phyloP scores from a whole-genome alignment of 2,888 invertebrate species.

The Carabus problematicus region DNA sequence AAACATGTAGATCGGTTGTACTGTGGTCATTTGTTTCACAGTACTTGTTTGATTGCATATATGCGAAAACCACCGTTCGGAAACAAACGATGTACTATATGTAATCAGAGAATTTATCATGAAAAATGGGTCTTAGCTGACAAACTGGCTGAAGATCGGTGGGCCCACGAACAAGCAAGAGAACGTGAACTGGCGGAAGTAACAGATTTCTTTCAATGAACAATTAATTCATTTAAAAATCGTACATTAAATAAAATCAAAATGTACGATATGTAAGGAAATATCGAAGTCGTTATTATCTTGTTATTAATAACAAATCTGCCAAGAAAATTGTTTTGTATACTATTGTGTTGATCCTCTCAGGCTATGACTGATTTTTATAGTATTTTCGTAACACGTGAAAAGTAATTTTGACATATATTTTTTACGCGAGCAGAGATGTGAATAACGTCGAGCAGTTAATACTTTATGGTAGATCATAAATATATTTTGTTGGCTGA shows the following conservation, averaged over 20 bases:
- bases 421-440: too few relatives aligned
- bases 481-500: too few relatives aligned
- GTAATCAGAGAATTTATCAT: slow-evolving; percentile 72
- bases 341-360: too few relatives aligned
- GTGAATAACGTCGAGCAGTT: too few relatives aligned
- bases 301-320: too few relatives aligned
- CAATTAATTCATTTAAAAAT: neutral
- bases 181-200: slow-evolving; percentile 78
- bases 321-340: too few relatives aligned
- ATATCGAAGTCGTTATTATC: too few relatives aligned
- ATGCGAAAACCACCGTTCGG: slow-evolving; percentile 79
- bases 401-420: too few relatives aligned
- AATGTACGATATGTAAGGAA: too few relatives aligned
- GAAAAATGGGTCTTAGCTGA: slow-evolving; percentile 76
- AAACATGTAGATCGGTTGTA: slow-evolving; percentile 73
- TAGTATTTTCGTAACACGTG: too few relatives aligned
- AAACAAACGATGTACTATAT: slow-evolving; percentile 72
- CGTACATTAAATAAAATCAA: neutral
- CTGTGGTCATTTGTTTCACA: slow-evolving; percentile 77
- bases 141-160: slow-evolving; percentile 73
- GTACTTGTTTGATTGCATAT: slow-evolving; percentile 70
- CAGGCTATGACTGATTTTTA: too few relatives aligned
- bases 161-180: slow-evolving; percentile 80
- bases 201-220: slow-evolving; percentile 67
- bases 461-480: too few relatives aligned